phyloP scores from a whole-genome alignment of 2,797 vertebrate genomes.

The Enteromius mattozi region DNA sequence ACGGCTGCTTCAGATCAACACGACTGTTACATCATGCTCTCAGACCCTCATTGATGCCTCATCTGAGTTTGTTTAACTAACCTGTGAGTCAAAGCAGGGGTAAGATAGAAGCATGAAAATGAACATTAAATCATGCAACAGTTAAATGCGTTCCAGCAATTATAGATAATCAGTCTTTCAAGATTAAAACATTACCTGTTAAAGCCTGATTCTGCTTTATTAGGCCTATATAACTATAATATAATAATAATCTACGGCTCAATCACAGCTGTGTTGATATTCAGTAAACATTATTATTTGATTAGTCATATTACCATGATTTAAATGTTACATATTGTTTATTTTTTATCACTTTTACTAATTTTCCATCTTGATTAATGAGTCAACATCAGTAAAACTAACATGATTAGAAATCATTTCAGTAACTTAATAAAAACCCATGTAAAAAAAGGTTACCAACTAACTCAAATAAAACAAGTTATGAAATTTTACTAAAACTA shows the following conservation, averaged over 20 bases:
- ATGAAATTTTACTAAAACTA: neutral
- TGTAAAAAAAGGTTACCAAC: neutral
- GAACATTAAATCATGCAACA: too few species aligned
- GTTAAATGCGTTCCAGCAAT: neutral
- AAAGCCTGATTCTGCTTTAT: neutral
- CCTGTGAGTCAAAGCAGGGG: neutral
- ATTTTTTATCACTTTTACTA: neutral
- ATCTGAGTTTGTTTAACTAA: neutral
- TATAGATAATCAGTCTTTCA: neutral
- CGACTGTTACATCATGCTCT: neutral
- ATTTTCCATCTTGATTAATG: too few species aligned
- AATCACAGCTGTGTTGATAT: neutral
- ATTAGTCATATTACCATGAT: neutral
- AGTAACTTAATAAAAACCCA: neutral
- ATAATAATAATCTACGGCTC: neutral
- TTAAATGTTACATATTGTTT: neutral
- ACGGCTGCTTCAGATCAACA: neutral
- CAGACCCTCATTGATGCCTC: neutral
- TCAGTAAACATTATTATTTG: neutral
- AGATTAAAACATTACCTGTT: neutral
- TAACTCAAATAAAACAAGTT: neutral
- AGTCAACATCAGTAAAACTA: neutral
- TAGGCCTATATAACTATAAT: neutral
- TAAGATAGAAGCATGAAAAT: neutral
- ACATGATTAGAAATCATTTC: neutral